Evolutionary conservation across 2,113 vertebrate species (phyloP).

Genomic region (Penelope pileata): DNA sequence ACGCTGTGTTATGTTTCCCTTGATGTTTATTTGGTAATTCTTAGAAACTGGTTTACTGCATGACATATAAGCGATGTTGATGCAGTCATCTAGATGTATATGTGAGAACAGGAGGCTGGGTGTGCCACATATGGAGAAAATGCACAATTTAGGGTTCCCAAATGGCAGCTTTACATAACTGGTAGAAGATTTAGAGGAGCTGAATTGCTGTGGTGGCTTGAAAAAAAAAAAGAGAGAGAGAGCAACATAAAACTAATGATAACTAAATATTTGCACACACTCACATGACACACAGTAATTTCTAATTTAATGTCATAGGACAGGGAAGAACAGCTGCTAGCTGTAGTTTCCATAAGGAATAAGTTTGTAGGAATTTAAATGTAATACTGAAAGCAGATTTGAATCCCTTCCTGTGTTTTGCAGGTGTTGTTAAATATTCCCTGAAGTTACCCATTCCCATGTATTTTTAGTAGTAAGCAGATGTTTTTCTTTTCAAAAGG

Average conservation of each 20-base stretch:
- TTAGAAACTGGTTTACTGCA: constrained; percentile 9
- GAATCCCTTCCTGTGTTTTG: not conserved
- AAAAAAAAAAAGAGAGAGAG: not conserved
- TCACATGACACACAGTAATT: not conserved
- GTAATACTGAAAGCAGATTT: not conserved
- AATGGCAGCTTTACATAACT: not conserved
- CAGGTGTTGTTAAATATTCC: not conserved
- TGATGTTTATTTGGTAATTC: constrained; percentile 20
- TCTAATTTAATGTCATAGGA: not conserved
- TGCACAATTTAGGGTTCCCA: not conserved
- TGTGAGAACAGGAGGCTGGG: constrained; percentile 32
- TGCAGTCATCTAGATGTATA: not conserved
- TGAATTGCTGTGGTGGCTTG: not conserved
- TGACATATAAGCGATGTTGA: not conserved
- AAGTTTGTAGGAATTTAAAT: not conserved
- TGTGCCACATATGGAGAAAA: not conserved
- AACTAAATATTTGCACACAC: constrained; percentile 43
- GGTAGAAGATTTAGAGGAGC: not conserved
- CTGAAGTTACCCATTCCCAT: not conserved
- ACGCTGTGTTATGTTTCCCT: constrained; percentile 24
- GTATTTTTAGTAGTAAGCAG: not conserved
- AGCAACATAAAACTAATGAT: not conserved
- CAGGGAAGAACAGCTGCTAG: not conserved
- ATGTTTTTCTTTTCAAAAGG: not conserved
- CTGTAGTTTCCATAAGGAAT: not conserved